Percentiles rank a stretch among this genome's conserved stretches.
These are phyloP conservation scores for Rousettus madagascariensis DNA, from an alignment of 2,797 vertebrate genomes.

Conservation along the genomic window DNA sequence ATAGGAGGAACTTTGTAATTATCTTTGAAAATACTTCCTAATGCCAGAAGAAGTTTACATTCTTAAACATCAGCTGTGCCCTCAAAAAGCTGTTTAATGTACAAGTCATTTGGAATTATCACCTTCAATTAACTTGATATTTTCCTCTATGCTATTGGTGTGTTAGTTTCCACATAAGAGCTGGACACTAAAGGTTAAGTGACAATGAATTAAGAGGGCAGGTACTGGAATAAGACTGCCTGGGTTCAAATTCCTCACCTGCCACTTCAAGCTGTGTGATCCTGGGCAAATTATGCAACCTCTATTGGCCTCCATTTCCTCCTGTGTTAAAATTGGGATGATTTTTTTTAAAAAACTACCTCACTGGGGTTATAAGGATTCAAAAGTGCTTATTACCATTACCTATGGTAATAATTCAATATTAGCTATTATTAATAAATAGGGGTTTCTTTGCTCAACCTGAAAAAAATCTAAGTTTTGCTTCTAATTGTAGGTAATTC, in stretches of 20 bases:
- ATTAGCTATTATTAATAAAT: background rate
- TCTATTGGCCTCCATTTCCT: background rate
- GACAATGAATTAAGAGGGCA: background rate
- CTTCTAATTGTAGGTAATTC: constrained; percentile 2
- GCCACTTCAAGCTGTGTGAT: background rate
- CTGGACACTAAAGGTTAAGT: background rate
- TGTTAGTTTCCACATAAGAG: background rate
- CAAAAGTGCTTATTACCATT: background rate
- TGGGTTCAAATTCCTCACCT: constrained; percentile 27
- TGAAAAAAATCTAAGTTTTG: background rate
- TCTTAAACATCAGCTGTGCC: constrained; percentile 41
- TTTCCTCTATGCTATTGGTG: background rate
- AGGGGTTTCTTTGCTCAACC: background rate
- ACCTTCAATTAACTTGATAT: constrained; percentile 16
- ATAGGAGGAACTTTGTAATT: constrained; percentile 23
- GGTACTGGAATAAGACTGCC: constrained; percentile 27
- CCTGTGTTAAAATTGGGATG: background rate
- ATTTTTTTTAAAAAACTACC: background rate
- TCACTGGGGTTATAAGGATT: background rate
- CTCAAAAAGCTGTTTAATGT: constrained; percentile 33
- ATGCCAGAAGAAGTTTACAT: constrained; percentile 33
- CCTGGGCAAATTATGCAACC: background rate
- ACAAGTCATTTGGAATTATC: constrained; percentile 33
- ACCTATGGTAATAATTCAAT: background rate
- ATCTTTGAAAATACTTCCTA: constrained; percentile 53